Percentiles rank a stretch among this genome's conserved stretches.
Evolutionary conservation across 2,888 invertebrate genomes (phyloP).

Genomic region (Sceliomorpha sp.): DNA sequence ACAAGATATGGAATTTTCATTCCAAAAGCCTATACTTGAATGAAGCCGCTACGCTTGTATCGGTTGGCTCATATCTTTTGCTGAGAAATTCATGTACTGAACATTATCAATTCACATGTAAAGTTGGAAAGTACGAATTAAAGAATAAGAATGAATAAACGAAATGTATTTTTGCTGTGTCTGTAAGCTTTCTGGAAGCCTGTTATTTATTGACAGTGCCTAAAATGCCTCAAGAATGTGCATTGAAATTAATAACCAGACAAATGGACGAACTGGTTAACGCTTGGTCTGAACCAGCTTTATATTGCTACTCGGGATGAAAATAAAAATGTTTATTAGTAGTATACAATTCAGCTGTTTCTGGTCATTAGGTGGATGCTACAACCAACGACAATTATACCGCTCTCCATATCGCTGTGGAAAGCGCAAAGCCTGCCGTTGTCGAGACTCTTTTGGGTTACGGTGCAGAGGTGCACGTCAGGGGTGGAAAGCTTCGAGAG

Average conservation of each 20-base stretch:
- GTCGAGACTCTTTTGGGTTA: conserved; percentile 97
- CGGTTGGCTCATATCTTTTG: too few relatives aligned
- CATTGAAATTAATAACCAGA: conserved; percentile 25
- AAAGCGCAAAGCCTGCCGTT: conserved; percentile 95
- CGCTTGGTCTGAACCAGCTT: conserved; percentile 36
- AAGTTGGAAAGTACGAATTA: too few relatives aligned
- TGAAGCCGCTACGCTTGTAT: too few relatives aligned
- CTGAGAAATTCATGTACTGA: too few relatives aligned
- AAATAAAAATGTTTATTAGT: neutral
- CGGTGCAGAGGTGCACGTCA: conserved; percentile 98
- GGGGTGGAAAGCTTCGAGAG: conserved; percentile 93
- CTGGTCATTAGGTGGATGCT: conserved; percentile 71
- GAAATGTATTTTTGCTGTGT: too few relatives aligned
- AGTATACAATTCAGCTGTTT: neutral
- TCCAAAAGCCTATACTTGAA: too few relatives aligned
- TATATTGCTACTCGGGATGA: conserved; percentile 39
- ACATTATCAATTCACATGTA: too few relatives aligned
- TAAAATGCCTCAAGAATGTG: neutral
- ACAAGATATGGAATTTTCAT: too few relatives aligned
- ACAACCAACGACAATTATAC: conserved; percentile 92
- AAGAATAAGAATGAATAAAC: too few relatives aligned
- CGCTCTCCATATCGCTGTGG: conserved; percentile 98
- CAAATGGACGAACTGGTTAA: conserved; percentile 33
- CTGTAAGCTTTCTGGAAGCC: neutral
- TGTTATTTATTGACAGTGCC: conserved; percentile 9